These are phyloP conservation scores for Acromyrmex echinatior DNA, from an alignment of 1,140 invertebrate genomes.

Conservation along the genomic window DNA sequence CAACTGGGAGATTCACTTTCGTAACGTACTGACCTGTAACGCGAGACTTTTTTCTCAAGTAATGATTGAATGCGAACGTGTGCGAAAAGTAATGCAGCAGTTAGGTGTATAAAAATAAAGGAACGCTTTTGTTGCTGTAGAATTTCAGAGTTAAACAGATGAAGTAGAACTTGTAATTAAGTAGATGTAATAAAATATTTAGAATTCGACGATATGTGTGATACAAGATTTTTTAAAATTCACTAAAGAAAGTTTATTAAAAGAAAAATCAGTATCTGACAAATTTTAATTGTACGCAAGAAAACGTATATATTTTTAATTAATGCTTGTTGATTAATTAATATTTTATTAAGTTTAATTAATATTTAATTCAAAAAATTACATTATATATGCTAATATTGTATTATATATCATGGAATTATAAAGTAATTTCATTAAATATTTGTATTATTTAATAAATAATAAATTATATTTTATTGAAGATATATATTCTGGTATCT, in stretches of 20 bases:
- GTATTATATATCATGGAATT: neutral
- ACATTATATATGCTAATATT: neutral
- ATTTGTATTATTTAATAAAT: neutral
- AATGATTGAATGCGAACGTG: constrained; percentile 1
- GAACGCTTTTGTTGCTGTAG: neutral
- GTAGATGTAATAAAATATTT: neutral
- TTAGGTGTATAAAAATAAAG: neutral
- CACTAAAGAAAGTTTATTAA: neutral
- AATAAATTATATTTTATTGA: neutral
- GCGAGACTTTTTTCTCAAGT: neutral
- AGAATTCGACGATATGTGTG: neutral
- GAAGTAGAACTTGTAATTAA: neutral
- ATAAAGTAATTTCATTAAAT: neutral
- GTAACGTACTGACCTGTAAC: constrained; percentile 19
- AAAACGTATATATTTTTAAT: neutral
- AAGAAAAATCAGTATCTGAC: neutral
- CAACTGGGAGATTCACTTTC: constrained; percentile 48
- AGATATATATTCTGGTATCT: neutral
- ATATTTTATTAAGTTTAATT: neutral
- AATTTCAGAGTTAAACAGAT: neutral
- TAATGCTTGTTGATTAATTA: neutral
- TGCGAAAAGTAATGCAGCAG: constrained; percentile 10
- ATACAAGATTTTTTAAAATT: neutral
- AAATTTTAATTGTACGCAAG: neutral
- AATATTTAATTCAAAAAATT: neutral